phyloP scores from a whole-genome alignment of 2,797 vertebrate genomes.

The Spatula versicolor region DNA sequence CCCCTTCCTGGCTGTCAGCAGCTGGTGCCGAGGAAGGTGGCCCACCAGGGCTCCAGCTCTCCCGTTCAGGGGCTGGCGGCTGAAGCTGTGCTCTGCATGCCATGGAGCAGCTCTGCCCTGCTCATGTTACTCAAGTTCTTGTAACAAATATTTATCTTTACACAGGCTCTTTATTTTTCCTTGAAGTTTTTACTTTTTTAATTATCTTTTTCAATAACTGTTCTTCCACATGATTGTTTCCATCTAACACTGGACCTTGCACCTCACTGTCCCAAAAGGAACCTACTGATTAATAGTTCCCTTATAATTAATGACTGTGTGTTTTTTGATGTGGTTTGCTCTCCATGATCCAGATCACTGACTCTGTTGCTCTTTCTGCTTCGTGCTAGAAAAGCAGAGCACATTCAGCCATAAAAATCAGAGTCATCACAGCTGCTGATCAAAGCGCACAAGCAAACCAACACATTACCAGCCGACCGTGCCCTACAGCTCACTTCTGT shows the following conservation, averaged over 20 bases:
- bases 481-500: rapidly evolving
- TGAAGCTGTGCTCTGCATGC: background rate
- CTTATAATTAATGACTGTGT: background rate
- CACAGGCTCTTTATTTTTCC: background rate
- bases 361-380: background rate
- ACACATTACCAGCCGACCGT: rapidly evolving
- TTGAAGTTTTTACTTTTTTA: background rate
- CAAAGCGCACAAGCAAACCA: background rate
- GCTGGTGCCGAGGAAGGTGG: background rate
- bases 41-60: background rate
- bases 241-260: background rate
- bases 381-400: background rate
- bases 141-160: background rate
- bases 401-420: background rate
- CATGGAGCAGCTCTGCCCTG: background rate
- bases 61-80: rapidly evolving
- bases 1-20: background rate
- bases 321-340: background rate
- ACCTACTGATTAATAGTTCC: background rate
- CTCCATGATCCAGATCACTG: rapidly evolving
- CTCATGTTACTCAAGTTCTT: background rate
- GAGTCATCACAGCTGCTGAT: background rate
- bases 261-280: background rate
- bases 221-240: background rate
- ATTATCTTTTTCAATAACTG: background rate